Base-by-base conservation (phyloP, 2,113 vertebrate species). In the Cyanoramphus novaezelandiae region DNA sequence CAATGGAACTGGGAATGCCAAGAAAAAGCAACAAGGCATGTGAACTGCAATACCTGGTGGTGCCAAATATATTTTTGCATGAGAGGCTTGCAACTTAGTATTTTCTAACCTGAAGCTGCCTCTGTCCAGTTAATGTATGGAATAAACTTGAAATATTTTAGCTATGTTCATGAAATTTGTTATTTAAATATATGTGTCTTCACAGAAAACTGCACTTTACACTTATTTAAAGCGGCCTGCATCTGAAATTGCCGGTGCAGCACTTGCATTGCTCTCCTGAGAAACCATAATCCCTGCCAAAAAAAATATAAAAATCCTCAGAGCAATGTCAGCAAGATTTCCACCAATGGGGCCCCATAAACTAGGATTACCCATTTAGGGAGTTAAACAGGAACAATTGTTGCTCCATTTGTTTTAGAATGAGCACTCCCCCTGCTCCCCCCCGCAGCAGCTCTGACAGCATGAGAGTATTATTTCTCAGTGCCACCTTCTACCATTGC, bases 351-450 rank as follows among this genome's bases (percentile, higher is more conserved):
- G 81, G 77, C 50, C 74, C 55, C 57, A 87, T 79, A 95, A 88
- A 97, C 39, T 75, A 71, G 67, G 55, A 96, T 95, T 97, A 88
- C 41, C 87, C 80, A 85, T 96, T 95, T 96, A 96, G 75, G 91
- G 89, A 93, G 59, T 93, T 91, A 92, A 96, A 84, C 72, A 93
- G 82, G 75, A 89, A 87, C 78, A 93, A 95, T 95, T 93, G 93
- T 89, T 97, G 82, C 81, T 95, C 77, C 86, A 97, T 95, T 82
- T 97, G 91, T 87, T 63, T 93, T 78, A 95, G 92, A 80, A 92
- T 17, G 33, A 88, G 75, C 0, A 1, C 28, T 71, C 27, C 10
- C 53, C 43, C 24, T 0, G 0, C 41, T 60, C 2, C 1, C 72
- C 72, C 72, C 53, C 1, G 3, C 31, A 33, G n/a, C 0, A 13